Percentiles rank a stretch among this genome's conserved stretches.
phyloP scores from a whole-genome alignment of 2,888 invertebrate genomes.

The Habroteleia sp. region DNA sequence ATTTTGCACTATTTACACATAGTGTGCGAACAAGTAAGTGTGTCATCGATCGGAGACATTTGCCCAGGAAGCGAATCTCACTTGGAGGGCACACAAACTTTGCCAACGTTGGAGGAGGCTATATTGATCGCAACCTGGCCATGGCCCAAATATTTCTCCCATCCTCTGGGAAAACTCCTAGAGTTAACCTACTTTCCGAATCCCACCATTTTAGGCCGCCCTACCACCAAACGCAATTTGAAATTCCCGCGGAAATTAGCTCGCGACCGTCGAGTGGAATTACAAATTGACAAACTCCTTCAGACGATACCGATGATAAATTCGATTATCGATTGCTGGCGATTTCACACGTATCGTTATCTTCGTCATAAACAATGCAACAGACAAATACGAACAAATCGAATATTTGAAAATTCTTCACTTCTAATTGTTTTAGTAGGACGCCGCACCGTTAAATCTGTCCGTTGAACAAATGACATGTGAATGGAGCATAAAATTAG shows the following conservation, averaged over 20 bases:
- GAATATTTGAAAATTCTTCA: too few relatives aligned
- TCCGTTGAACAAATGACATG: too few relatives aligned
- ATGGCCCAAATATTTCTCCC: conserved; percentile 79
- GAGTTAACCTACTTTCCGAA: conserved; percentile 75
- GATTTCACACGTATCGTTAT: too few relatives aligned
- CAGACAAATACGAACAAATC: too few relatives aligned
- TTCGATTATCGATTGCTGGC: too few relatives aligned
- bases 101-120: conserved; percentile 60
- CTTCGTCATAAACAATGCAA: too few relatives aligned
- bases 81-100: conserved; percentile 60
- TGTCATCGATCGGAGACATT: conserved; percentile 65
- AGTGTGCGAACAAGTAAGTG: conserved; percentile 51
- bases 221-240: conserved; percentile 2
- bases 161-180: conserved; percentile 76
- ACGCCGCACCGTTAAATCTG: too few relatives aligned
- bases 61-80: conserved; percentile 62
- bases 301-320: too few relatives aligned
- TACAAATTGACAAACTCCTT: too few relatives aligned
- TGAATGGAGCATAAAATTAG: too few relatives aligned
- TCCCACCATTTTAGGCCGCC: conserved; percentile 1
- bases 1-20: conserved; percentile 49
- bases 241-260: conserved; percentile 14
- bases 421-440: too few relatives aligned
- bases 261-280: too few relatives aligned
- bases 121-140: conserved; percentile 78